Evolutionary conservation across 1,140 invertebrate species (phyloP).

Genomic region (Camponotus vicinus): DNA sequence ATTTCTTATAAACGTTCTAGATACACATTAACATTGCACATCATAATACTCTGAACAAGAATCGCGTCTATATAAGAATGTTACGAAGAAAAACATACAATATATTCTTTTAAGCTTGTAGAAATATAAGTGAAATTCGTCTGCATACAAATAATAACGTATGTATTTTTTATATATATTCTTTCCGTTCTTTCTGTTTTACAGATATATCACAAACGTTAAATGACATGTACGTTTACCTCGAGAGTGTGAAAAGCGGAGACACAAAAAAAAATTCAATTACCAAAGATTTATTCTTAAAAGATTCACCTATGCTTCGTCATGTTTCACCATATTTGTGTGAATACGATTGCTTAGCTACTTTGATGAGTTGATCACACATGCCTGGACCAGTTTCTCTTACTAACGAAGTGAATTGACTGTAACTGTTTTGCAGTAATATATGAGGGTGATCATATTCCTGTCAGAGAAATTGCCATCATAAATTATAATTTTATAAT

Average conservation of each 20-base stretch:
- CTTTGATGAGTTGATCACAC: constrained; percentile 84
- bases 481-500: not conserved
- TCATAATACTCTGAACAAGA: constrained; percentile 16
- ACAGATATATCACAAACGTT: not conserved
- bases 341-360: constrained; percentile 81
- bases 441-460: constrained; percentile 89
- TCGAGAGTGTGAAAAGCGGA: not conserved
- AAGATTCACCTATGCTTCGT: not conserved
- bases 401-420: constrained; percentile 90
- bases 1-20: not conserved
- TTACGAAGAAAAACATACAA: not conserved
- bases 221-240: not conserved
- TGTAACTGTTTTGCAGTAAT: constrained; percentile 85
- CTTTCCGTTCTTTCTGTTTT: not conserved
- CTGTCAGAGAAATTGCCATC: constrained; percentile 73
- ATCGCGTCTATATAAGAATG: not conserved
- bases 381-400: constrained; percentile 88
- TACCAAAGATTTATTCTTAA: not conserved
- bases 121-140: not conserved
- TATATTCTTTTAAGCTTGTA: not conserved
- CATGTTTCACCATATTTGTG: constrained; percentile 66
- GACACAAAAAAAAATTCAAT: not conserved
- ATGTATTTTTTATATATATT: no score
- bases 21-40: not conserved
- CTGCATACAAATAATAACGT: no score